Conservation (phyloP, 2,888 invertebrate species). For the Sturmia bella region DNA sequence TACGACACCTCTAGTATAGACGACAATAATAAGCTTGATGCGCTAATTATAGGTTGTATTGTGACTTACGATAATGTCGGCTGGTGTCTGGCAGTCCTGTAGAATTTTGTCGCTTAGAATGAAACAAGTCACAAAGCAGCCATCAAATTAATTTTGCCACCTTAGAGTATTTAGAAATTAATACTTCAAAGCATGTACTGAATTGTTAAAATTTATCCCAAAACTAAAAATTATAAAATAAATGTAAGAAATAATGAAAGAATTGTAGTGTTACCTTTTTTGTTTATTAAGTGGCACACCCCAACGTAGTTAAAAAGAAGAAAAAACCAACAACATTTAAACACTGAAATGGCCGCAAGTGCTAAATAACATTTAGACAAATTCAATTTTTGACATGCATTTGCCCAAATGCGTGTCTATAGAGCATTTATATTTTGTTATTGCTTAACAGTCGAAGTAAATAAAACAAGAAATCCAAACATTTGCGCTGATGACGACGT, state of each 20-base stretch:
- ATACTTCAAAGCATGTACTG: conserved; percentile 40
- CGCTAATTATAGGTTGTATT: too few species aligned
- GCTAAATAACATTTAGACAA: conserved; percentile 48
- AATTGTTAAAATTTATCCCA: conserved; percentile 49
- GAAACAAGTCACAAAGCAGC: not conserved
- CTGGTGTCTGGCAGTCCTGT: too few species aligned
- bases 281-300: conserved; percentile 51
- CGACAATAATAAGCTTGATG: too few species aligned
- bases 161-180: conserved; percentile 16
- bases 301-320: conserved; percentile 27
- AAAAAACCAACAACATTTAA: conserved; percentile 38
- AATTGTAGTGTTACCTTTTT: not conserved
- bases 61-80: too few species aligned
- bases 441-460: conserved; percentile 32
- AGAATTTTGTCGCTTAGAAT: too few species aligned
- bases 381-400: conserved; percentile 9
- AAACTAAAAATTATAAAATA: conserved; percentile 14
- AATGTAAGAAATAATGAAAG: not conserved
- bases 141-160: not conserved
- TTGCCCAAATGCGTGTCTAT: conserved; percentile 49
- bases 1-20: too few species aligned
- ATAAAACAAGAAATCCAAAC: not conserved
- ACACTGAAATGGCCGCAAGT: conserved; percentile 41
- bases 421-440: conserved; percentile 31
- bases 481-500: conserved; percentile 20